phyloP scores from a whole-genome alignment of 2,888 invertebrate species.

The Acronicta leporina region DNA sequence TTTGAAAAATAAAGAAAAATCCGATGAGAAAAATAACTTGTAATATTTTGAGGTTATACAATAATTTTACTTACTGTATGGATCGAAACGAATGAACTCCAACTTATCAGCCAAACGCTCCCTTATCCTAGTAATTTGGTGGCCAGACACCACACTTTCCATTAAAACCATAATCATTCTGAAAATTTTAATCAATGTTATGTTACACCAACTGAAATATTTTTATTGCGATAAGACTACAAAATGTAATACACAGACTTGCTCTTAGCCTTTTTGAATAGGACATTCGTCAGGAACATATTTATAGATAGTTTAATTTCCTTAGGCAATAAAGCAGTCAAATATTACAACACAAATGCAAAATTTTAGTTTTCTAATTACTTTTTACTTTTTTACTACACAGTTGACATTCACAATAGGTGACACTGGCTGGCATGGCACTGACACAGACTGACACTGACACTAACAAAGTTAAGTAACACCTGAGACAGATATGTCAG shows the following conservation, averaged over 20 bases:
- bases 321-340: conserved; percentile 6
- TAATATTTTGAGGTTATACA: conserved; percentile 30
- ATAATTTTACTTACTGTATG: conserved; percentile 91
- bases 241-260: conserved; percentile 90
- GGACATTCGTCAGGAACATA: conserved; percentile 92
- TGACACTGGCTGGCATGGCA: too few species aligned
- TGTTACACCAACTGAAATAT: background rate
- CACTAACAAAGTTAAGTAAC: too few species aligned
- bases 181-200: conserved; percentile 60
- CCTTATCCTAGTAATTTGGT: conserved; percentile 90
- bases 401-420: too few species aligned
- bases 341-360: background rate
- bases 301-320: conserved; percentile 5
- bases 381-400: too few species aligned
- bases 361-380: too few species aligned
- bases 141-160: conserved; percentile 94
- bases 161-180: conserved; percentile 93
- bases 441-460: too few species aligned
- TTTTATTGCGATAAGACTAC: background rate
- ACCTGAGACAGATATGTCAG: too few species aligned
- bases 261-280: conserved; percentile 93
- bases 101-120: conserved; percentile 94
- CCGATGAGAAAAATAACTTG: background rate
- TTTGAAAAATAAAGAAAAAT: too few species aligned
- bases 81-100: conserved; percentile 93